Evolutionary conservation across 2,888 invertebrate species (phyloP), one percentile per base, ranked within the genome.

Genomic region (Bhutanitis thaidina): DNA sequence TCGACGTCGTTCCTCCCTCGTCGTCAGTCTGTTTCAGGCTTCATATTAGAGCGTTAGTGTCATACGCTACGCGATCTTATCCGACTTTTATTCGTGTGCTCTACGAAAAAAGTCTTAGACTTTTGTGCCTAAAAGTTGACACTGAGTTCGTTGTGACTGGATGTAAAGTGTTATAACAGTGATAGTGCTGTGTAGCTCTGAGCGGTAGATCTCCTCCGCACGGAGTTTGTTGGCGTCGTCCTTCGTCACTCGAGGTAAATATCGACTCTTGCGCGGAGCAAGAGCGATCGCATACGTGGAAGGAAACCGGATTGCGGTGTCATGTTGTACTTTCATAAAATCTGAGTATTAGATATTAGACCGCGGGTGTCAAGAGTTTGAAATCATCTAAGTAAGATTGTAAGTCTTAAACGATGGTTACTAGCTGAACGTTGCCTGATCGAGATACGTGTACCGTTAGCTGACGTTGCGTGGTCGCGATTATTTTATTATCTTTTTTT

Each of bases 221-320:
- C 76, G 78, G 78, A 78, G 77, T 74, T 77, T 79, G 77, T 75
- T 80, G 78, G 79, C 80, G 61, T 57, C 60, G 54, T 54, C 79
- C 79, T 80, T 77, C 72, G 75, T 71, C 73, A 80, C 80, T 80
- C 74, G 76, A 87, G 84, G 84, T 85, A 85, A 83, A 79, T 80
- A 74, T 72, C 71, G 76, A 76, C 73, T 76, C 79, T 80, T 71
- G 72, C 78, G 72, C 69, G 69, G 71, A 60, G 65, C 64, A 65
- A 73, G 72, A 75, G 67, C 73, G 69, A 76, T 75, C 74, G 78
- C 75, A 76, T 80, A 84, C 81, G 83, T 84, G 80, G 79, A 76
- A 74, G 70, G 62, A 78, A 80, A 83, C 80, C 78, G 80, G 78
- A 77, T 77, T 71, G 73, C 71, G 71, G 71, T 78, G 73, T 70